phyloP scores from a whole-genome alignment of 1,140 invertebrate species.

The Olivierus martensii region DNA sequence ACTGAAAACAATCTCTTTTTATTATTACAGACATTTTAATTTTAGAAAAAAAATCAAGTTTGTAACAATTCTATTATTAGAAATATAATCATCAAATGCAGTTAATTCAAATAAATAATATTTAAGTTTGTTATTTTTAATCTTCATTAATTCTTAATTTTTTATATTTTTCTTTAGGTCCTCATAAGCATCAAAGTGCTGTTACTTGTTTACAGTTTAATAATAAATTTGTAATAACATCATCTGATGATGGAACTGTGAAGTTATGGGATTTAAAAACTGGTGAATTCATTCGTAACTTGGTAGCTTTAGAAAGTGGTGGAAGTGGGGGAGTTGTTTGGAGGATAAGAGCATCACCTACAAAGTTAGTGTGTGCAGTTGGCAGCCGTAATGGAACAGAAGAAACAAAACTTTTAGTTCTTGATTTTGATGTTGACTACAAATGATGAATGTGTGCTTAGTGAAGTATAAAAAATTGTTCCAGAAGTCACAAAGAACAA shows the following conservation, averaged over 20 bases:
- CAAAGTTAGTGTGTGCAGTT: slow-evolving; percentile 94
- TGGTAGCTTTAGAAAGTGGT: slow-evolving; percentile 84
- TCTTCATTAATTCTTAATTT: too few species aligned
- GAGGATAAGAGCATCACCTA: slow-evolving; percentile 89
- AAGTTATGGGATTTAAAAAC: slow-evolving; percentile 97
- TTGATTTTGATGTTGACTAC: slow-evolving; percentile 19
- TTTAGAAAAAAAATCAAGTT: too few species aligned
- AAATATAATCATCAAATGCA: too few species aligned
- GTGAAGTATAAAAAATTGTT: too few species aligned
- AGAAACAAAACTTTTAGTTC: slow-evolving; percentile 92
- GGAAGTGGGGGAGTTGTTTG: slow-evolving; percentile 97
- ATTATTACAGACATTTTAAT: too few species aligned
- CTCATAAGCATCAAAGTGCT: slow-evolving; percentile 93
- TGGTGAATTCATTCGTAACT: slow-evolving; percentile 88
- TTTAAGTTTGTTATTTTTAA: too few species aligned
- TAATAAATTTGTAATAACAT: slow-evolving; percentile 96
- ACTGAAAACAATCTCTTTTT: too few species aligned
- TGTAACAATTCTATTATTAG: too few species aligned
- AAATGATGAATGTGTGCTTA: too few species aligned
- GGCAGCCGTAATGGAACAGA: slow-evolving; percentile 96
- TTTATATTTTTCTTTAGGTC: slow-evolving; percentile 48
- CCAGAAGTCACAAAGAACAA: too few species aligned
- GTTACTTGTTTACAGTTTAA: slow-evolving; percentile 97
- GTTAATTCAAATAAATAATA: too few species aligned
- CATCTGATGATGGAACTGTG: slow-evolving; percentile 96